Base-by-base conservation (phyloP, 2,888 invertebrate species). In the Caenorhabditis angaria region DNA sequence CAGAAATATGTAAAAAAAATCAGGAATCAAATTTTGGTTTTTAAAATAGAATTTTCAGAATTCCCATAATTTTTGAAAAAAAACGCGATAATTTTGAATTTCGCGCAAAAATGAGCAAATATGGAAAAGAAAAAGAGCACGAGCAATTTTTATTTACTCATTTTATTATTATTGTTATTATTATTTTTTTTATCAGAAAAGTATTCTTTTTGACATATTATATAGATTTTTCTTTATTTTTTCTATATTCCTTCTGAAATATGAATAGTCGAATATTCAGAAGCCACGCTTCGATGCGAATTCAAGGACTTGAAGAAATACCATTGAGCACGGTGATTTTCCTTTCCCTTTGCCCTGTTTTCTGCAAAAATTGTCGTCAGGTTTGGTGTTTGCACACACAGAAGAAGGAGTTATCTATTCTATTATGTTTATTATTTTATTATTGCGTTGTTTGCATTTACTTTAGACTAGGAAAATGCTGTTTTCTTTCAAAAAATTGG, bases 201-300 rank as follows among this genome's bases (percentile, higher is more conserved):
- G n/a, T n/a, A n/a, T n/a, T n/a, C n/a, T n/a, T n/a, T n/a, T 41
- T 41, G 41, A 41, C 41, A 41, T 41, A 32, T 41, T 41, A 41
- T 41, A 12, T 41, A 41, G 5, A 32, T 10, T 8, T 32, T 32
- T 10, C 5, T 32, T 32, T 32, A 10, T 8, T 41, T 41, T 41
- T 12, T 41, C 3, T 18, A 10, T 18, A 41, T 41, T 12, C 2
- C 18, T 14, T 41, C 18, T 32, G 5, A 5, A 32, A 32, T 41
- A 41, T 12, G 18, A 41, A 14, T 41, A 41, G 41, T 41, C 41
- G 41, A 41, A 41, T 41, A 41, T 41, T 41, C 41, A 41, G 41
- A 41, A 41, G 41, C 18, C 41, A 41, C 41, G 41, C 41, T 12
- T 41, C 41, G 41, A 41, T 41, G 41, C 41, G 41, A 41, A 41